Base-by-base conservation (phyloP, 2,888 invertebrate genomes). In the Chelonus formosanus region DNA sequence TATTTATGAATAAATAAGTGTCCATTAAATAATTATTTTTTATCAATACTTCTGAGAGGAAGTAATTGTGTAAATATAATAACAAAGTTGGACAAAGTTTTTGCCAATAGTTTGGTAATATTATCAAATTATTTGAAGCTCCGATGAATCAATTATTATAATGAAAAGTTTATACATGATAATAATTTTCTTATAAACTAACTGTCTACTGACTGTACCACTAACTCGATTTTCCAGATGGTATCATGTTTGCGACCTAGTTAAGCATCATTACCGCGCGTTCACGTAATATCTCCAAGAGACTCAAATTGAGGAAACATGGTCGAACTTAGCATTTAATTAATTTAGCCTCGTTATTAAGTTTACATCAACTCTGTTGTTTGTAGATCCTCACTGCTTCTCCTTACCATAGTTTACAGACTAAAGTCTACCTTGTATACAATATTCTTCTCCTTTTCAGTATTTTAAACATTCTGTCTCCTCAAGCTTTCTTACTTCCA, bases 271-370 rank as follows among this genome's bases (percentile, higher is more conserved):
- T 63, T 50, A 57, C 57, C 45, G 20, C 63, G 48, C 63, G n/a
- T 63, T 35, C 10, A 45, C 54, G 44, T 54, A 32, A 45, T 55
- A 54, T 55, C 57, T 57, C 44, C 57, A 32, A 44, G 44, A 32
- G 57, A 57, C 45, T 57, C 7, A 57, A 57, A 57, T 31, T 57
- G 53, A 61, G 53, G 61, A 61, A 61, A 61, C 53, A 61, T 61
- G 44, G 53, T 61, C 47, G 55, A 66, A 66, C 61, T 66, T 61
- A 50, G 52, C 50, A 66, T 61, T 66, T 62, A 66, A 66, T 57
- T 66, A 66, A 61, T 66, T 61, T 61, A 56, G 55, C 47, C 50
- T 61, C 65, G 54, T 55, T 60, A 66, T 56, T 61, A 66, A 48
- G 50, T 66, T 60, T 61, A 47, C 60, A 53, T 61, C 44, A 53